Percentiles rank a stretch among this genome's conserved stretches.
These are phyloP conservation scores for Sphaeridia pumilis DNA, from an alignment of 2,888 invertebrate species.

Conservation along the genomic window DNA sequence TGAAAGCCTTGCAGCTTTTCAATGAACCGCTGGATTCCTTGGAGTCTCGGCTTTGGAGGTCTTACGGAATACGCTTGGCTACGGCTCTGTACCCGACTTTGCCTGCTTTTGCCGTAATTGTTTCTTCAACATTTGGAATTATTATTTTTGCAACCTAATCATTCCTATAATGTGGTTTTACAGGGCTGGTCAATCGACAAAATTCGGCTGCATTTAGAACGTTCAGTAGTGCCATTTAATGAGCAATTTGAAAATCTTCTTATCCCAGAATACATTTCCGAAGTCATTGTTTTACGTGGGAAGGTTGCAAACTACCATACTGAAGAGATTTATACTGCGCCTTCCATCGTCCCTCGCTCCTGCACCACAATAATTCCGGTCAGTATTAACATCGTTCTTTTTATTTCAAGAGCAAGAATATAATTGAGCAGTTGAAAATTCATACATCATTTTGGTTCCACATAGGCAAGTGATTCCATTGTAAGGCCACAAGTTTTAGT, in stretches of 20 bases:
- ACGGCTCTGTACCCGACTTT: conserved; percentile 46
- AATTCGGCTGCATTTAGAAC: conserved; percentile 48
- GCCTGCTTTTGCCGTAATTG: conserved; percentile 40
- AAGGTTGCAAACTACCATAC: conserved; percentile 47
- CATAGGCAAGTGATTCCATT: too few species aligned
- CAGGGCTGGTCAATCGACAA: conserved; percentile 47
- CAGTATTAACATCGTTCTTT: not conserved
- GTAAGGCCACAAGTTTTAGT: too few species aligned
- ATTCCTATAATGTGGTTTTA: conserved; percentile 35
- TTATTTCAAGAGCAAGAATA: too few species aligned
- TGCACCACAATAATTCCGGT: conserved; percentile 21
- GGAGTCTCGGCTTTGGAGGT: conserved; percentile 51
- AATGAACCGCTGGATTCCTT: conserved; percentile 44
- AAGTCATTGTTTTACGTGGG: conserved; percentile 49
- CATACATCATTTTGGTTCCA: too few species aligned
- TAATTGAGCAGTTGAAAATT: too few species aligned
- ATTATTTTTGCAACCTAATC: not conserved
- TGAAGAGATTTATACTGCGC: conserved; percentile 47
- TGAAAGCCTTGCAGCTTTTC: conserved; percentile 37
- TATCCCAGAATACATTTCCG: conserved; percentile 48
- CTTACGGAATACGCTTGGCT: conserved; percentile 49
- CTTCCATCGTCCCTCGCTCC: conserved; percentile 48
- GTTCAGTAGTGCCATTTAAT: conserved; percentile 47
- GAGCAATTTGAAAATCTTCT: conserved; percentile 46
- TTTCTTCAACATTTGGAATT: not conserved